phyloP scores from a whole-genome alignment of 2,113 vertebrate genomes.

The Harpagus bidentatus region DNA sequence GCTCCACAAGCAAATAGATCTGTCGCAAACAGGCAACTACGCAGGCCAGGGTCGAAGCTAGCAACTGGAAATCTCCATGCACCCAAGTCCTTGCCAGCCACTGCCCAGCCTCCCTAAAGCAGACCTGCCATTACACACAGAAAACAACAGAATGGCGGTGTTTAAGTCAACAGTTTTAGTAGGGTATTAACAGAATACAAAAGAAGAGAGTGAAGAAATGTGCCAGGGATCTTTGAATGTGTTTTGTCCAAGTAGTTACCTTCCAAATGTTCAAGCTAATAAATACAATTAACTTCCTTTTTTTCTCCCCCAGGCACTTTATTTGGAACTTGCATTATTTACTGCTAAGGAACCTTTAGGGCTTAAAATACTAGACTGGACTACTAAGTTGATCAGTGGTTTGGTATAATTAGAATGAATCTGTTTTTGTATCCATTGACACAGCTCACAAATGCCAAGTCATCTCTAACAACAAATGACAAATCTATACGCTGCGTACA shows the following conservation, averaged over 20 bases:
- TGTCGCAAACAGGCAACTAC: background rate
- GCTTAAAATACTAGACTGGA: background rate
- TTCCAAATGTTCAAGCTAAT: background rate
- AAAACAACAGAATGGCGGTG: background rate
- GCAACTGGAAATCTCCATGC: background rate
- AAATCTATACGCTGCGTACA: background rate
- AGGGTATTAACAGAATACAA: background rate
- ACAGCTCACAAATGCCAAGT: slow-evolving; percentile 9
- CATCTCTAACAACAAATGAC: background rate
- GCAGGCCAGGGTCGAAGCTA: background rate
- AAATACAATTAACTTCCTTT: background rate
- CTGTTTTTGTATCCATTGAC: background rate
- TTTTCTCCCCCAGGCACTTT: background rate
- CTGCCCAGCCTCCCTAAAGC: background rate
- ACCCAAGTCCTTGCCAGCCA: background rate
- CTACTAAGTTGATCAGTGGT: slow-evolving; percentile 7
- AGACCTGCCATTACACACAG: background rate
- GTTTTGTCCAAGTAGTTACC: background rate
- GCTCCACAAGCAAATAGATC: background rate
- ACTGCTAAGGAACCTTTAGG: background rate
- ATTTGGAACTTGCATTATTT: background rate
- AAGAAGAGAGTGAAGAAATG: background rate
- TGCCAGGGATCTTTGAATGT: background rate
- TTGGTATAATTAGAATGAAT: background rate
- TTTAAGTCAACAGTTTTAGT: background rate